phyloP scores from a whole-genome alignment of 1,140 invertebrate species.

The Neodiprion pinetum region DNA sequence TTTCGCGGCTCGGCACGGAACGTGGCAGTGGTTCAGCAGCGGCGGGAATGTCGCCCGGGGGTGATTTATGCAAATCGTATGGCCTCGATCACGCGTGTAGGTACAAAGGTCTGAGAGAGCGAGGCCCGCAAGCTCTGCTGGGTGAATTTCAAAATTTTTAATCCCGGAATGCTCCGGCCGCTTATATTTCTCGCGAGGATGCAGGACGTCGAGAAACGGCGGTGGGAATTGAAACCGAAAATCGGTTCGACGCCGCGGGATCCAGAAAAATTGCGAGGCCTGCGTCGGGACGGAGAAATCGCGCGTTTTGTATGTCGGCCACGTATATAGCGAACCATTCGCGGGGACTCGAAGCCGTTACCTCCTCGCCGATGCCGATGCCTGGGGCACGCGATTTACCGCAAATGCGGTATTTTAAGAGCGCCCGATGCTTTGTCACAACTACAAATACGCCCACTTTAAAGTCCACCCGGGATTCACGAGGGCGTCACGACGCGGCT shows the following conservation, averaged over 20 bases:
- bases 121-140: too few relatives aligned
- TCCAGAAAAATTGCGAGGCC: neutral
- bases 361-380: neutral
- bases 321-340: constrained; percentile 5
- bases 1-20: too few relatives aligned
- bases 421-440: constrained; percentile 1
- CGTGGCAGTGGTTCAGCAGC: too few relatives aligned
- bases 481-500: neutral
- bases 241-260: neutral
- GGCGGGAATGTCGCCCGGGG: too few relatives aligned
- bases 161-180: too few relatives aligned
- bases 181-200: neutral
- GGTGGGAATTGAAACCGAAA: neutral
- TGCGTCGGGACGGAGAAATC: neutral
- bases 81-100: too few relatives aligned
- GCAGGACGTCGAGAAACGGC: neutral
- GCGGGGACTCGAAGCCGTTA: neutral
- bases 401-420: constrained; percentile 4
- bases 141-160: too few relatives aligned
- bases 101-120: too few relatives aligned
- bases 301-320: neutral
- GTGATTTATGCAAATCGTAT: too few relatives aligned
- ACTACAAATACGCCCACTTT: constrained; percentile 7
- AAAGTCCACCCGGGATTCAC: neutral
- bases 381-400: constrained; percentile 1